Conservation (phyloP, 2,797 vertebrate genomes). For the Acanthiza pusilla region DNA sequence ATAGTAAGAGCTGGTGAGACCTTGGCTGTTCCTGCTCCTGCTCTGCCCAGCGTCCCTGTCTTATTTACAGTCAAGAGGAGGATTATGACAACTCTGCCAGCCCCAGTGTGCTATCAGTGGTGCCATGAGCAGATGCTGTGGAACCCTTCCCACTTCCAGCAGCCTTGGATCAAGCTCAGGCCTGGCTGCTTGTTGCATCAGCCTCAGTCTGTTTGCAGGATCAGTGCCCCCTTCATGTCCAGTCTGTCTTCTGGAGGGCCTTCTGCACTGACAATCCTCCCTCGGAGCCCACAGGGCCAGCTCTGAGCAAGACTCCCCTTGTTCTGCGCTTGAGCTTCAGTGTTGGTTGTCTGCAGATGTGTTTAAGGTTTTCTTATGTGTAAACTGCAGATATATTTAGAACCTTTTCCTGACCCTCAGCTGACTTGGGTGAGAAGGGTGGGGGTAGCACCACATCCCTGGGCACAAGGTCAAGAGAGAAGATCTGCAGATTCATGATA, state of each 20-base stretch:
- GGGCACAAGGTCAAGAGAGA: neutral
- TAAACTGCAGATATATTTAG: neutral
- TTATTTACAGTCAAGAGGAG: neutral
- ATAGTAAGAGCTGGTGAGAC: neutral
- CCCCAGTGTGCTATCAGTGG: fast-evolving
- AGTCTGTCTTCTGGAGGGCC: neutral
- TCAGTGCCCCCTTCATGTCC: neutral
- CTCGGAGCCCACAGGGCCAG: neutral
- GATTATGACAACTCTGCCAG: neutral
- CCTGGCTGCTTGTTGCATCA: neutral
- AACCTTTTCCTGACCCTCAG: neutral
- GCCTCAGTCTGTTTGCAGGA: neutral
- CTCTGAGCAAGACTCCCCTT: neutral
- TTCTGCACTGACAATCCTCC: neutral
- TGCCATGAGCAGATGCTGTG: neutral
- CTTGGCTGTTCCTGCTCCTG: neutral
- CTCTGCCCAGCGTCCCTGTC: neutral
- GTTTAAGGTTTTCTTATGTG: neutral
- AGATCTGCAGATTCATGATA: neutral
- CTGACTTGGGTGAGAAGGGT: neutral
- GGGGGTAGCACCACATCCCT: neutral
- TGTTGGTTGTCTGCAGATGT: neutral
- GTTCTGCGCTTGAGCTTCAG: neutral
- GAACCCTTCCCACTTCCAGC: neutral
- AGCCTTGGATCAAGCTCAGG: neutral